A percentile compares a stretch with the other conserved stretches of the same genome.
Evolutionary conservation across 2,888 invertebrate species (phyloP).

Genomic region (Lasiommata megera): DNA sequence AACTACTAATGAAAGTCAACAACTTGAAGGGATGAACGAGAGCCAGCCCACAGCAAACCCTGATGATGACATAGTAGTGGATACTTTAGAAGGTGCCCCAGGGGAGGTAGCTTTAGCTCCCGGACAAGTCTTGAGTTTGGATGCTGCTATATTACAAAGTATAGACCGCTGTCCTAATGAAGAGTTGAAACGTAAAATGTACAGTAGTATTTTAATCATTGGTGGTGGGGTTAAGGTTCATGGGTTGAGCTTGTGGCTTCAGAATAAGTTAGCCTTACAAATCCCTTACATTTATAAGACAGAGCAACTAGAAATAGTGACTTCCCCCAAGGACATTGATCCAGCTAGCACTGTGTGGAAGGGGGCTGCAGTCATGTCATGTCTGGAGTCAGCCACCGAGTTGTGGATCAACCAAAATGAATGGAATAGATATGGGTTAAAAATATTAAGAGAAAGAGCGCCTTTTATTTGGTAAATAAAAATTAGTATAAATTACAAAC

Average conservation of each 20-base stretch:
- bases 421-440: conserved; percentile 92
- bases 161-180: conserved; percentile 94
- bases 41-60: conserved; percentile 70
- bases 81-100: conserved; percentile 77
- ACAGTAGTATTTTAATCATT: conserved; percentile 93
- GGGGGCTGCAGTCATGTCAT: conserved; percentile 96
- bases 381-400: conserved; percentile 95
- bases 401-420: conserved; percentile 93
- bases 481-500: too few relatives aligned
- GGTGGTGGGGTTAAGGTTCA: conserved; percentile 95
- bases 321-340: conserved; percentile 95
- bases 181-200: conserved; percentile 96
- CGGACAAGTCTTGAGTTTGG: conserved; percentile 91
- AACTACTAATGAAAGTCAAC: conserved; percentile 63
- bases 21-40: conserved; percentile 76
- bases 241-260: conserved; percentile 91
- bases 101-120: conserved; percentile 86
- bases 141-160: conserved; percentile 94
- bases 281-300: conserved; percentile 90
- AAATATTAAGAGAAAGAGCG: conserved; percentile 93
- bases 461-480: conserved; percentile 93
- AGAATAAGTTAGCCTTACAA: conserved; percentile 91
- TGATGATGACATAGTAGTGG: conserved; percentile 89
- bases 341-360: conserved; percentile 96
- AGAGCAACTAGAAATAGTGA: conserved; percentile 94